Percentiles rank a stretch among this genome's conserved stretches.
Evolutionary conservation across 2,113 vertebrate genomes (phyloP).

Genomic region (Athene noctua): DNA sequence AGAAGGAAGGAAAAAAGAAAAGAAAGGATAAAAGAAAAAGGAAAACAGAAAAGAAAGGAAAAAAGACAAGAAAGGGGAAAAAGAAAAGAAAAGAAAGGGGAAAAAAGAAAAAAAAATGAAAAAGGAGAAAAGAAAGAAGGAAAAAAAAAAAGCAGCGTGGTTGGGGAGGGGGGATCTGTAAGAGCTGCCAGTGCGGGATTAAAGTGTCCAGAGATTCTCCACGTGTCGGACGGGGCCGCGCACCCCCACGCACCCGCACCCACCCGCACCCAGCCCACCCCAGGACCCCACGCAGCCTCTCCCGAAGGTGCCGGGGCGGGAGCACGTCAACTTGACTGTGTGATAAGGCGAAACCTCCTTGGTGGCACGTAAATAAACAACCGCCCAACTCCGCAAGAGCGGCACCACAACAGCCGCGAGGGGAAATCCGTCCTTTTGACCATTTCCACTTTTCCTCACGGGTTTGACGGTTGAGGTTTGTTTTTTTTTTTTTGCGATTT

Average conservation of each 20-base stretch:
- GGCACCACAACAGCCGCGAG: neutral
- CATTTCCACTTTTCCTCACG: neutral
- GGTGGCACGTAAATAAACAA: neutral
- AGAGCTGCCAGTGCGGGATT: neutral
- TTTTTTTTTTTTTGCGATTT: neutral
- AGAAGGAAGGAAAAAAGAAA: too few species aligned
- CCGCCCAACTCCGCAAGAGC: neutral
- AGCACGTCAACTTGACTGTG: slow-evolving; percentile 45
- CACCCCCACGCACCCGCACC: neutral
- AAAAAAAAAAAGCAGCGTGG: neutral
- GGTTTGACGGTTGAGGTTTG: neutral
- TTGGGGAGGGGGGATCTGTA: neutral
- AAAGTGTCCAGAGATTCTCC: neutral
- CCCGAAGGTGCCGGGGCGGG: neutral
- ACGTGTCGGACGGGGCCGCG: neutral
- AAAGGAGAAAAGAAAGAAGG: neutral
- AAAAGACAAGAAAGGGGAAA: too few species aligned
- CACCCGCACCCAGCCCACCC: neutral
- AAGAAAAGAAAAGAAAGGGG: too few species aligned
- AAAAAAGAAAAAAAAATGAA: too few species aligned
- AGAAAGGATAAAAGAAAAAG: too few species aligned
- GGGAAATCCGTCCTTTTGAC: neutral
- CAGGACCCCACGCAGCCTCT: neutral
- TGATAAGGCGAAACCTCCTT: neutral
- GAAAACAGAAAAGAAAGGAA: too few species aligned